Conservation (phyloP, 2,113 vertebrate genomes). For the Cephalopholis sonnerati region DNA sequence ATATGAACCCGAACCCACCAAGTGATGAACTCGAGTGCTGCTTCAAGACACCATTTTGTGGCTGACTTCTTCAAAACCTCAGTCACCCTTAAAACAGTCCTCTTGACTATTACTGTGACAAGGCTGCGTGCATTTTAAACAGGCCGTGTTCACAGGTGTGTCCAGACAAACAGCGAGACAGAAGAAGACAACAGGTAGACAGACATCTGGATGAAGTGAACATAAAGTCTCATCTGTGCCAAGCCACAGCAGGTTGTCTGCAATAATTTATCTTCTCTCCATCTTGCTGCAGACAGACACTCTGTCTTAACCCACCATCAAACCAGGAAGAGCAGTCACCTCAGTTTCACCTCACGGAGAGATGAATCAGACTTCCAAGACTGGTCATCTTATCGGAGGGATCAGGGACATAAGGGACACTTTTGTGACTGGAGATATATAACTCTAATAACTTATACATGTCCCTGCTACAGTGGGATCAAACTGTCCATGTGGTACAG, state of each 20-base stretch:
- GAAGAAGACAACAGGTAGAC: neutral
- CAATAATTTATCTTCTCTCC: slow-evolving; percentile 55
- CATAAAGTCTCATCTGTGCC: slow-evolving; percentile 46
- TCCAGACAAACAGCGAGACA: neutral
- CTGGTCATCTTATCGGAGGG: slow-evolving; percentile 26
- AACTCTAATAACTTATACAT: neutral
- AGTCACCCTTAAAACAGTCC: slow-evolving; percentile 19
- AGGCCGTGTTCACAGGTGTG: neutral
- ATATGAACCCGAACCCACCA: neutral
- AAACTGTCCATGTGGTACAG: neutral
- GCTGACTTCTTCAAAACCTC: slow-evolving; percentile 25
- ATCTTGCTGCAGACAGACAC: slow-evolving; percentile 39
- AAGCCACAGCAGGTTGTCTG: slow-evolving; percentile 17
- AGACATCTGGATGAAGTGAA: slow-evolving; percentile 30
- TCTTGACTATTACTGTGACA: neutral
- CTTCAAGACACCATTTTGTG: slow-evolving; percentile 26
- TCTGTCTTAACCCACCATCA: slow-evolving; percentile 46
- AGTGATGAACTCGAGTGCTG: neutral
- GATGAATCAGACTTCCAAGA: slow-evolving; percentile 24
- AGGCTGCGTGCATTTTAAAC: neutral
- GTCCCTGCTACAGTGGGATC: neutral
- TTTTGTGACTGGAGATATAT: slow-evolving; percentile 6
- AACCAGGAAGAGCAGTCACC: slow-evolving; percentile 32
- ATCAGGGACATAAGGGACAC: neutral
- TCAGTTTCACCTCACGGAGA: slow-evolving; percentile 37